A percentile compares a stretch with the other conserved stretches of the same genome.
Conservation (phyloP, 2,113 vertebrate genomes). For the Gobio gobio region DNA sequence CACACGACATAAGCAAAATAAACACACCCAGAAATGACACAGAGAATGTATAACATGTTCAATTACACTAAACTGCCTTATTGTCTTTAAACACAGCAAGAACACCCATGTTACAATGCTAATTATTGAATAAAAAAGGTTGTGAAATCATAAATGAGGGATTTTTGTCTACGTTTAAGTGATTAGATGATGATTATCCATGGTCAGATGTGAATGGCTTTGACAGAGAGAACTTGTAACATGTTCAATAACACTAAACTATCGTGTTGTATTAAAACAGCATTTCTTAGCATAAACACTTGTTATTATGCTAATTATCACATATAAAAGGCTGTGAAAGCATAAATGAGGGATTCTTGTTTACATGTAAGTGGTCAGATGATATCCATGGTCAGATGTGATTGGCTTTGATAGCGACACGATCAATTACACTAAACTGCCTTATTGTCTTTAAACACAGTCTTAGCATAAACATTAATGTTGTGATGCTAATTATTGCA, state of each 20-base stretch:
- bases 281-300: background rate
- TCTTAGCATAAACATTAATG: background rate
- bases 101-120: background rate
- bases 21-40: conserved; percentile 10
- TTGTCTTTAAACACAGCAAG: background rate
- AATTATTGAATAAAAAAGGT: background rate
- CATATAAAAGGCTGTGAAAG: background rate
- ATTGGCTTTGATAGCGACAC: background rate
- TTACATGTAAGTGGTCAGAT: background rate
- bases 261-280: background rate
- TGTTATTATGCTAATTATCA: background rate
- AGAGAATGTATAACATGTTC: background rate
- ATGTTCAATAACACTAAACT: background rate
- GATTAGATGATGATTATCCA: background rate
- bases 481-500: background rate
- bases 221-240: background rate
- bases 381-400: background rate
- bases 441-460: background rate
- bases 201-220: background rate
- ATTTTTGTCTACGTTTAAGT: background rate
- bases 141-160: background rate
- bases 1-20: background rate
- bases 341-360: background rate
- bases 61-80: background rate
- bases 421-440: background rate